Base-by-base conservation (phyloP, 64 coral and sea anemone species). In the Stichodactyla helianthus region DNA sequence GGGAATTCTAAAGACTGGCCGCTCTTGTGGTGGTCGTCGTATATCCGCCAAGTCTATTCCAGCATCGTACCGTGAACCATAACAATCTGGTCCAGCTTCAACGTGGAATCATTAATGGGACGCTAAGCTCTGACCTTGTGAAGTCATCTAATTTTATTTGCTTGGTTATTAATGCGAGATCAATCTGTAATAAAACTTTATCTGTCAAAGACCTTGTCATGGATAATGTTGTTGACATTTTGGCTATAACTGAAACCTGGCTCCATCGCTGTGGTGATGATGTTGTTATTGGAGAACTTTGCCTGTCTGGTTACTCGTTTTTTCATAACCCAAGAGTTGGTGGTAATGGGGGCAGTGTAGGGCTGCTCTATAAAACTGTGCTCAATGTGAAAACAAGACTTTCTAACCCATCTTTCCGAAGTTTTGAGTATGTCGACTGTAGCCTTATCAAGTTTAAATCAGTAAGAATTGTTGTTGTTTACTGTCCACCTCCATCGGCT, bases 151-250 rank as follows among this genome's bases (percentile, higher is more conserved):
- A 35, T 35, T 35, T 35, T 35, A 35, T 35, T 35, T 35, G 31
- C 31, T 35, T 2, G 31, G 31, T 63, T 18, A 15, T 63, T 18
- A 88, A 88, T 19, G 86, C 86, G 16, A 50, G 76, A 0, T 88
- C 71, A 50, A 5, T 88, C 31, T 51, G 71, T 54, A 88, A 88
- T 71, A 88, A 88, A 51, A 79, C 86, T 87, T 27, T 87, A 20
- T 79, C 79, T n/a, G 9, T 79, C 44, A 79, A 88, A 79, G 86
- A 88, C 15, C 19, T 58, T 88, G 86, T 87, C 27, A 68, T 87
- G 10, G 86, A 87, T 58, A 57, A 77, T 25, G 31, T 50, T 15
- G 52, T 87, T n/a, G 86, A 87, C 44, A 18, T 87, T n/a, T 55
- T 77, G 15, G 70, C 52, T 20, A 77, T 87, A 31, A 77, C 86